Conservation (phyloP, 2,888 invertebrate genomes). For the Lacanobia wlatinum region DNA sequence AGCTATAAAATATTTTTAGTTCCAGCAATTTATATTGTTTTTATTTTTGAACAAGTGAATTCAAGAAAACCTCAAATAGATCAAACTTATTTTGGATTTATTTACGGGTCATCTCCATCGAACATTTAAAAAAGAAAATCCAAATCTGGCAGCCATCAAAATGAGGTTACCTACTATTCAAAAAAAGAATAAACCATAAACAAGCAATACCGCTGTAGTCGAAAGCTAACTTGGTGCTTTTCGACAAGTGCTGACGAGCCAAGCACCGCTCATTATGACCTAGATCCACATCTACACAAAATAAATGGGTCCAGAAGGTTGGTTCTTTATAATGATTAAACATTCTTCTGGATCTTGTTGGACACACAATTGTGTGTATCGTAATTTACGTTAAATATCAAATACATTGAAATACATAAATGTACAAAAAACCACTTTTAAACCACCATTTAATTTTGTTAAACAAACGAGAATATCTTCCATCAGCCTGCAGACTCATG, state of each 20-base stretch:
- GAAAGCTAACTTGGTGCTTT: conserved; percentile 46
- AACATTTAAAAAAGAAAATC: not conserved
- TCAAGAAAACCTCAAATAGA: not conserved
- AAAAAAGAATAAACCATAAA: conserved; percentile 18
- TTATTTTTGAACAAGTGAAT: not conserved
- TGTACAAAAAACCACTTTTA: too few relatives aligned
- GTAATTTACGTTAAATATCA: too few relatives aligned
- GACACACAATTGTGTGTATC: too few relatives aligned
- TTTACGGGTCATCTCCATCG: too few relatives aligned
- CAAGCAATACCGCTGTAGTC: conserved; percentile 20
- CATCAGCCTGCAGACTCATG: not conserved
- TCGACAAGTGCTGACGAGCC: conserved; percentile 64
- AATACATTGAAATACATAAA: too few relatives aligned
- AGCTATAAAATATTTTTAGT: too few relatives aligned
- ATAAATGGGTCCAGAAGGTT: not conserved
- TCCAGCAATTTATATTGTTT: not conserved
- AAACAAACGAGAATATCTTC: not conserved
- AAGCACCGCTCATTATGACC: conserved; percentile 69
- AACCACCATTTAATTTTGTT: not conserved
- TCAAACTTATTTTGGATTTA: not conserved
- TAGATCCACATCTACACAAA: conserved; percentile 47
- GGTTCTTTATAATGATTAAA: not conserved
- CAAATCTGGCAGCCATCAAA: not conserved
- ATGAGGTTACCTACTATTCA: not conserved
- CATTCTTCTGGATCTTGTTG: too few relatives aligned